Conservation (phyloP, 1,140 invertebrate species). For the Formica exsecta region DNA sequence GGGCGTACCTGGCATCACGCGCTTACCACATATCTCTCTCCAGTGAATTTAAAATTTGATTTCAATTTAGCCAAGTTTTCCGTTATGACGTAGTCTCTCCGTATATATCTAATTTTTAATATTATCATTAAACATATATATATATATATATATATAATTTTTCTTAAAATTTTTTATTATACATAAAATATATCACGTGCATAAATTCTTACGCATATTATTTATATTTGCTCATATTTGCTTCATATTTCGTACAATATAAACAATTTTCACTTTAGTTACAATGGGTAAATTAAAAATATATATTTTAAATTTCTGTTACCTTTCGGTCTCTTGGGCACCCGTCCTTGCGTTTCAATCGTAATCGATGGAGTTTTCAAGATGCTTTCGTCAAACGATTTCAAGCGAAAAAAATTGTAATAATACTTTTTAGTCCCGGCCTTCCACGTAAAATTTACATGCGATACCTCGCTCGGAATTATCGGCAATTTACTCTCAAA, state of each 20-base stretch:
- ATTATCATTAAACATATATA: too few species aligned
- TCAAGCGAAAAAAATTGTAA: constrained; percentile 94
- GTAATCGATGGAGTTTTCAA: constrained; percentile 94
- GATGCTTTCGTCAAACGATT: constrained; percentile 94
- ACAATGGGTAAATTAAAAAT: background rate
- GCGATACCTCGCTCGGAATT: constrained; percentile 95
- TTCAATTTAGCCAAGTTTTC: background rate
- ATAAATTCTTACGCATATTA: background rate
- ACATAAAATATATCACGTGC: background rate
- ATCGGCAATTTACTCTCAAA: constrained; percentile 95
- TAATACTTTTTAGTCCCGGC: constrained; percentile 94
- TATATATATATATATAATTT: too few species aligned
- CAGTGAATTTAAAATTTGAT: background rate
- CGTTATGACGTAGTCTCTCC: background rate
- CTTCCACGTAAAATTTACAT: constrained; percentile 97
- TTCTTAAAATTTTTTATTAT: background rate
- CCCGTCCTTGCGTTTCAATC: constrained; percentile 93
- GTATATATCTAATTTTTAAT: background rate
- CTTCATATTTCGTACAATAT: background rate
- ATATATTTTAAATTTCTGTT: constrained; percentile 64
- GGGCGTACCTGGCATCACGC: background rate
- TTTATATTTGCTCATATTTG: background rate
- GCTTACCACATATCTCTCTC: background rate
- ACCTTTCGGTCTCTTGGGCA: constrained; percentile 95
- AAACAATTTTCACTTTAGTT: background rate